These are phyloP conservation scores for Theonella swinhoei DNA, from an alignment of 37 sponge, comb jelly and placozoan genomes.

Conservation along the genomic window DNA sequence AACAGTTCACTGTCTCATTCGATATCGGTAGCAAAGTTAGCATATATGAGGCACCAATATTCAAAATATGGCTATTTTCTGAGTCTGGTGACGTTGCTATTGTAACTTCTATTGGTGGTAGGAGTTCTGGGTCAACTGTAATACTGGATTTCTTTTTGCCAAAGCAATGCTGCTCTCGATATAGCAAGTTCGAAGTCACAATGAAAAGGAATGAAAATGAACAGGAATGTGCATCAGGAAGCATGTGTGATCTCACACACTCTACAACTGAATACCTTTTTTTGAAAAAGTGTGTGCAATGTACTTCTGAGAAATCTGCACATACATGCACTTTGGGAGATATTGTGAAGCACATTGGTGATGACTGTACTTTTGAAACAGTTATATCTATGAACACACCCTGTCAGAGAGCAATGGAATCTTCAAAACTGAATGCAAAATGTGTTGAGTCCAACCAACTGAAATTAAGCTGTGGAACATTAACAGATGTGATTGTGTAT, in stretches of 20 bases:
- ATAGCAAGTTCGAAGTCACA: neutral
- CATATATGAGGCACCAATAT: neutral
- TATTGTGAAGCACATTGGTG: conserved; percentile 5
- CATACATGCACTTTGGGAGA: neutral
- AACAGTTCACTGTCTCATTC: conserved; percentile 4
- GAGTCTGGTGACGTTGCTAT: neutral
- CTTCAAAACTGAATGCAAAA: neutral
- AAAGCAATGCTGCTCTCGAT: neutral
- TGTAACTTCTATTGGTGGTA: neutral
- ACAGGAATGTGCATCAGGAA: neutral
- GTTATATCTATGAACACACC: neutral
- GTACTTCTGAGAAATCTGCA: too few relatives aligned
- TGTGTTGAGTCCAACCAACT: neutral
- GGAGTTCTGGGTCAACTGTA: neutral
- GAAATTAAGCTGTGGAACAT: neutral
- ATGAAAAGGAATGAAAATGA: neutral
- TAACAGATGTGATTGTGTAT: neutral
- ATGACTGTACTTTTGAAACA: conserved; percentile 7
- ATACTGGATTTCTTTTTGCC: neutral
- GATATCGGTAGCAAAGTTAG: neutral
- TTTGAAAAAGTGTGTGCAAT: neutral
- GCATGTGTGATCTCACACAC: neutral
- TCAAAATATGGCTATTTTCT: neutral
- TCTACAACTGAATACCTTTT: neutral
- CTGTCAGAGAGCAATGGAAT: neutral